Evolutionary conservation across 2,797 vertebrate genomes (phyloP).

Genomic region (Neopelma chrysocephalum): DNA sequence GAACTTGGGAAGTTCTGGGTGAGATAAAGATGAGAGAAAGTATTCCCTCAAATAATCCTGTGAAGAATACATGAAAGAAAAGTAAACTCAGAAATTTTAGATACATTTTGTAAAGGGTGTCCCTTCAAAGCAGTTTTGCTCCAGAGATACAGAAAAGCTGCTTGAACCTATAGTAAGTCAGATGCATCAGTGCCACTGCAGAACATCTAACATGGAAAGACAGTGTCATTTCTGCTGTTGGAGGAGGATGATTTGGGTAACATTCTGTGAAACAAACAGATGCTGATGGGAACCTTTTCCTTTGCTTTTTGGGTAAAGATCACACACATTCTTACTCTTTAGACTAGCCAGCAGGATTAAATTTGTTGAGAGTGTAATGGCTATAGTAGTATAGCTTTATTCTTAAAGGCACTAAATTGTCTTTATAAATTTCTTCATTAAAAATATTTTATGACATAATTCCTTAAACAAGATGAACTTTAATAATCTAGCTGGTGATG

Average conservation of each 20-base stretch:
- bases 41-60: not conserved
- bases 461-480: not conserved
- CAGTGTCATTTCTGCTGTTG: not conserved
- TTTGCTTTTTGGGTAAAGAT: not conserved
- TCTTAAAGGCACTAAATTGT: not conserved
- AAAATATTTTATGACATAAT: not conserved
- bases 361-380: not conserved
- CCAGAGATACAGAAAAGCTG: not conserved
- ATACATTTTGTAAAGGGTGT: not conserved
- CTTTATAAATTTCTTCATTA: not conserved
- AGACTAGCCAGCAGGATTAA: not conserved
- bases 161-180: not conserved
- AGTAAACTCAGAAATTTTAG: not conserved
- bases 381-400: not conserved
- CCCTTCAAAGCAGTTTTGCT: not conserved
- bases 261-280: not conserved
- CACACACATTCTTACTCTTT: not conserved
- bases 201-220: not conserved
- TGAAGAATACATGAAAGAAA: not conserved
- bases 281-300: not conserved
- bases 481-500: not conserved
- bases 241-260: not conserved
- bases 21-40: not conserved
- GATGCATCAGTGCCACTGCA: not conserved
- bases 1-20: not conserved